A percentile compares a stretch with the other conserved stretches of the same genome.
These are phyloP conservation scores for Myrmophylax atrothorax DNA, from an alignment of 2,113 vertebrate species.

Conservation along the genomic window DNA sequence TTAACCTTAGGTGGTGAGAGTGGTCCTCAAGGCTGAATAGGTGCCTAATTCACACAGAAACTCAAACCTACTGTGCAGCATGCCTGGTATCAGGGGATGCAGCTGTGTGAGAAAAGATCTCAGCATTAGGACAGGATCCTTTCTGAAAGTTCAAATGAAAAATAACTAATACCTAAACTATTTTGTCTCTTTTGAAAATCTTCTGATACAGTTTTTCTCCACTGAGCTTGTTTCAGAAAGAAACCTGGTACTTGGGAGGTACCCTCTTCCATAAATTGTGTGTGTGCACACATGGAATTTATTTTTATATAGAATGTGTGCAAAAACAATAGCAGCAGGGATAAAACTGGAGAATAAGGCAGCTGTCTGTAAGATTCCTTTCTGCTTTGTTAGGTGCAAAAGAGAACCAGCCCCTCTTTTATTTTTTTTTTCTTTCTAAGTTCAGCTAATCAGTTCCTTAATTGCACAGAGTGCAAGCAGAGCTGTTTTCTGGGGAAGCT, in stretches of 20 bases:
- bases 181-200: neutral
- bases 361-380: neutral
- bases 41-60: neutral
- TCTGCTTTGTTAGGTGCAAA: neutral
- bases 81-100: neutral
- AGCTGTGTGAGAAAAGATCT: neutral
- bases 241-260: neutral
- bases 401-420: neutral
- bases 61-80: neutral
- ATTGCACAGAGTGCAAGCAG: neutral
- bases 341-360: neutral
- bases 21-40: neutral
- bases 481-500: neutral
- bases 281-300: neutral
- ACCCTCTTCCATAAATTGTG: neutral
- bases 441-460: neutral
- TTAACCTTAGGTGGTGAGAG: neutral
- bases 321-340: neutral
- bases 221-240: neutral
- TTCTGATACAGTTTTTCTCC: neutral
- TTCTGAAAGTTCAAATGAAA: neutral
- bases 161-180: neutral
- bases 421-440: neutral
- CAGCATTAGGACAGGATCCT: neutral
- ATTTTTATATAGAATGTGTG: neutral